phyloP scores from a whole-genome alignment of 2,888 invertebrate genomes.

The Drosophila neotestacea region DNA sequence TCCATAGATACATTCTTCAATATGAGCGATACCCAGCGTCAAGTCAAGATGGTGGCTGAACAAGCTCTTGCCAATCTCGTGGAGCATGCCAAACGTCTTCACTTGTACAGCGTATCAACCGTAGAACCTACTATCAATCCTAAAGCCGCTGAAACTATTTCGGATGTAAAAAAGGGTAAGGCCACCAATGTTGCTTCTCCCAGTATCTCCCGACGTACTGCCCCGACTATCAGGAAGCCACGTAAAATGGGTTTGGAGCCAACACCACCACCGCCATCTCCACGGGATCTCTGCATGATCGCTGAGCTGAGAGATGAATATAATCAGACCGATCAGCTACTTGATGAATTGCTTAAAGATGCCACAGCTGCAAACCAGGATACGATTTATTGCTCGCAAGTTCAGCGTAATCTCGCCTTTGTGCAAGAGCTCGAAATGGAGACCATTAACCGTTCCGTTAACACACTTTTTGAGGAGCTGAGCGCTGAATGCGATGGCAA shows the following conservation, averaged over 20 bases:
- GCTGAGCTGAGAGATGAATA: conserved; percentile 40
- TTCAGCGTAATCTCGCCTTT: conserved; percentile 48
- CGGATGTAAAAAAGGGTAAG: conserved; percentile 2
- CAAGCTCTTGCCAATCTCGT: conserved; percentile 46
- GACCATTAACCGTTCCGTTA: conserved; percentile 24
- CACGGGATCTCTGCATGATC: conserved; percentile 40
- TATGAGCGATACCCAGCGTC: conserved; percentile 31
- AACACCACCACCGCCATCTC: conserved; percentile 66
- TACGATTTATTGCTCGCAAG: conserved; percentile 24
- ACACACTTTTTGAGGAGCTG: conserved; percentile 31
- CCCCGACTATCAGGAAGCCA: conserved; percentile 6
- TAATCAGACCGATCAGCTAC: conserved; percentile 36
- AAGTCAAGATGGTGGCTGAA: conserved; percentile 23
- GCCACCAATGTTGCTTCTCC: neutral
- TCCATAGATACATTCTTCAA: conserved; percentile 11
- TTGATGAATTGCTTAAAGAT: conserved; percentile 45
- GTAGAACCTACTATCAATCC: neutral
- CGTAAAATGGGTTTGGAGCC: conserved; percentile 36
- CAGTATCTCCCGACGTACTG: neutral
- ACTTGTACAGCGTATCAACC: conserved; percentile 35
- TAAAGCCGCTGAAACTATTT: neutral
- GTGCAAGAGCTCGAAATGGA: conserved; percentile 60
- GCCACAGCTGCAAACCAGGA: conserved; percentile 48
- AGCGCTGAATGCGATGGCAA: conserved; percentile 32
- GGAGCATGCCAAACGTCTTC: conserved; percentile 46